Percentiles rank a stretch among this genome's conserved stretches.
Conservation (phyloP, 2,113 vertebrate genomes). For the Chrysochloris asiatica region DNA sequence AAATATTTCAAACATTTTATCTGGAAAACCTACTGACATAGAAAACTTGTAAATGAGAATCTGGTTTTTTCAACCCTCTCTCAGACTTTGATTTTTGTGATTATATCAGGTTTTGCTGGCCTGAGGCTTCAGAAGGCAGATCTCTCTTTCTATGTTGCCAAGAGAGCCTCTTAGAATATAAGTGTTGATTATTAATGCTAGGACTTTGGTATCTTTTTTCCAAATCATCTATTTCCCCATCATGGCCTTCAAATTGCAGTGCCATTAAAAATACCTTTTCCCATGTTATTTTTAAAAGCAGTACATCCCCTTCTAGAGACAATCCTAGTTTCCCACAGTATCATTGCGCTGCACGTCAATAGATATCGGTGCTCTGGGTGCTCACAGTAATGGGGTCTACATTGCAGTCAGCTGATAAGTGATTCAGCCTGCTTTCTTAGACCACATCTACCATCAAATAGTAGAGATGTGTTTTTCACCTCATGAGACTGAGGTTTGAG, state of each 20-base stretch:
- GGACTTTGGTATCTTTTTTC: not conserved
- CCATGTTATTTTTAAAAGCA: not conserved
- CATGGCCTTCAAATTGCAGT: not conserved
- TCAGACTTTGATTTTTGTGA: constrained; percentile 6
- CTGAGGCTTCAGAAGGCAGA: too few relatives aligned
- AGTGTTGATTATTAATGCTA: too few relatives aligned
- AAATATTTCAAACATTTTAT: too few relatives aligned
- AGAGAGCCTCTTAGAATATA: too few relatives aligned
- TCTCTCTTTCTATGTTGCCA: too few relatives aligned
- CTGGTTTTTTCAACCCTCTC: not conserved
- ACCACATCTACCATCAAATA: not conserved
- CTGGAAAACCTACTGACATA: not conserved
- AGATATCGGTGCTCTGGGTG: not conserved
- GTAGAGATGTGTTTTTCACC: not conserved
- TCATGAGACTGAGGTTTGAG: not conserved
- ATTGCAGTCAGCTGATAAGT: too few relatives aligned
- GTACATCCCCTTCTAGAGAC: not conserved
- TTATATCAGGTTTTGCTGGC: too few relatives aligned
- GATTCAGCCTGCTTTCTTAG: not conserved
- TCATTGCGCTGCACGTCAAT: not conserved
- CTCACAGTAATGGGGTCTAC: not conserved
- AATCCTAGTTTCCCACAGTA: not conserved
- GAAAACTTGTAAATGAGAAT: not conserved
- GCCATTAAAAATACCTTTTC: not conserved
- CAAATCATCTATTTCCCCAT: not conserved